These are phyloP conservation scores for Zenarchopterus dispar DNA, from an alignment of 2,797 vertebrate genomes.

Conservation along the genomic window DNA sequence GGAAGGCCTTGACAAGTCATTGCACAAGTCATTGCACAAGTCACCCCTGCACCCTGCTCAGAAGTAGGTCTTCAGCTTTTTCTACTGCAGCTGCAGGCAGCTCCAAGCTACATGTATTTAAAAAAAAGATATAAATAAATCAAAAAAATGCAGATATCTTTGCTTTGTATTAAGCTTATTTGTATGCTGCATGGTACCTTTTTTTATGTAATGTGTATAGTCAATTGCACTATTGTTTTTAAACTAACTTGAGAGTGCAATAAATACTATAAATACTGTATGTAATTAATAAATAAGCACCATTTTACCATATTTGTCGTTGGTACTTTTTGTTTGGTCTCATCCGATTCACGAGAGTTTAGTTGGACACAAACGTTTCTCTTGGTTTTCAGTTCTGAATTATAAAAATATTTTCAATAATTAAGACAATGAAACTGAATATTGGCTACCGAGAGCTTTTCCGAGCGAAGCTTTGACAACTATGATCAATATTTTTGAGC, in stretches of 20 bases:
- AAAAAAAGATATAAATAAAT: conserved; percentile 6
- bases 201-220: conserved; percentile 78
- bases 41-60: conserved; percentile 49
- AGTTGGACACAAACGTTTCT: no score
- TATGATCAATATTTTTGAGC: no score
- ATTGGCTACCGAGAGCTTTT: no score
- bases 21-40: conserved; percentile 62
- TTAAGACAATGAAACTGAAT: no score
- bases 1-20: conserved; percentile 63
- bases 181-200: conserved; percentile 83
- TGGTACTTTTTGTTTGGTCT: conserved; percentile 20
- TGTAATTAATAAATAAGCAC: conserved; percentile 81
- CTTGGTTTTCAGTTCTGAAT: conserved; percentile 23
- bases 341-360: no score
- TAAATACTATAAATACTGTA: conserved; percentile 86
- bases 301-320: conserved; percentile 66
- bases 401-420: conserved; percentile 57
- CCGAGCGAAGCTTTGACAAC: no score
- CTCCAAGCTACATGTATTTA: conserved; percentile 72
- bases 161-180: conserved; percentile 78
- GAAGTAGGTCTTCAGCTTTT: conserved; percentile 65
- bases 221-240: conserved; percentile 86
- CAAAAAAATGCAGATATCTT: conserved; percentile 48
- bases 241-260: conserved; percentile 87
- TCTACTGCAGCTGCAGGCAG: conserved; percentile 87